Evolutionary conservation across 2,888 invertebrate genomes (phyloP).

Genomic region (Lasioglossum leucozonium): DNA sequence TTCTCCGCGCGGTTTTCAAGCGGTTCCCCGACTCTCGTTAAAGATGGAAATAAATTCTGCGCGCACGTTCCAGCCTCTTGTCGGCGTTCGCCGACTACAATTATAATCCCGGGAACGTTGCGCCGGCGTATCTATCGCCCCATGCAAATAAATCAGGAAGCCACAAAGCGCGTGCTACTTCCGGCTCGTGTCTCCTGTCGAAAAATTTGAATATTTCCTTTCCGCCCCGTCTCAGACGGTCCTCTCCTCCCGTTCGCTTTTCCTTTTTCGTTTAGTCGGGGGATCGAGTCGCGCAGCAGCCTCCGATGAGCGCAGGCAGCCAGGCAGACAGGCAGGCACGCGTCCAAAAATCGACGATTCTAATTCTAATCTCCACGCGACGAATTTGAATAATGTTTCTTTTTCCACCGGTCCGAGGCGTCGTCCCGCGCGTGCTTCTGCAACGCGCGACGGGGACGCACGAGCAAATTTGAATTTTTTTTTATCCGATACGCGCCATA

Average conservation of each 20-base stretch:
- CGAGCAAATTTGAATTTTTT: conserved; percentile 72
- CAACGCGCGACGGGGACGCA: conserved; percentile 59
- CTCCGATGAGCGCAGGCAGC: too few relatives aligned
- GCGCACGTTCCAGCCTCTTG: conserved; percentile 58
- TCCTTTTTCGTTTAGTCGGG: conserved; percentile 10
- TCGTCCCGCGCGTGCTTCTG: conserved; percentile 19
- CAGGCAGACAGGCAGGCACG: too few relatives aligned
- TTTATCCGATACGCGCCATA: conserved; percentile 66
- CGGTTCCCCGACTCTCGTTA: conserved; percentile 15
- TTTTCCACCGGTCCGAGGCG: conserved; percentile 20
- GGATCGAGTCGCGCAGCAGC: conserved; percentile 47
- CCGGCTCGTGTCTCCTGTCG: conserved; percentile 74
- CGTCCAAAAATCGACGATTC: conserved; percentile 78
- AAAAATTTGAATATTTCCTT: conserved; percentile 76
- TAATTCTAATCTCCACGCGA: conserved; percentile 78
- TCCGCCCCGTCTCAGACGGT: conserved; percentile 48
- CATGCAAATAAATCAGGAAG: conserved; percentile 70
- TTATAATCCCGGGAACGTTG: conserved; percentile 52
- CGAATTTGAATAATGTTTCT: conserved; percentile 70
- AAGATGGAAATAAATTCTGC: conserved; percentile 57
- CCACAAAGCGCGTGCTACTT: conserved; percentile 62
- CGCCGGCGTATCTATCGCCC: conserved; percentile 31
- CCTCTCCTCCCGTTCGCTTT: conserved; percentile 33
- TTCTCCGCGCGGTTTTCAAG: not conserved
- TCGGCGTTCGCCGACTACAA: conserved; percentile 46